Evolutionary conservation across 92 coral and sea anemone genomes (phyloP).

Genomic region (Montipora capitata): DNA sequence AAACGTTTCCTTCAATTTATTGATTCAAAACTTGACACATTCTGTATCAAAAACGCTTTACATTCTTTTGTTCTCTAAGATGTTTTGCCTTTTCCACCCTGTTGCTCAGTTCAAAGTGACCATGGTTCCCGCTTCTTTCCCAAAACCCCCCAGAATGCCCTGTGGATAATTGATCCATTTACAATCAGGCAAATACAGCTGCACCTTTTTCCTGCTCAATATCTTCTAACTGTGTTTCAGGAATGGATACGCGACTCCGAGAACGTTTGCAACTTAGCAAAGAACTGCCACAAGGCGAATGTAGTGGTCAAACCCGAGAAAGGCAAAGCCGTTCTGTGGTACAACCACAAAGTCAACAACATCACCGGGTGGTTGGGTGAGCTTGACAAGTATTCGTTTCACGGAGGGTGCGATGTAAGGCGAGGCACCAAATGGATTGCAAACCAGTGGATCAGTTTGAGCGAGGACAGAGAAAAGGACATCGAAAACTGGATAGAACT

Average conservation of each 20-base stretch:
- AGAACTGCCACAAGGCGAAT: constrained; percentile 91
- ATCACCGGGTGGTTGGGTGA: constrained; percentile 89
- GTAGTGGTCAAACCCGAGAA: constrained; percentile 90
- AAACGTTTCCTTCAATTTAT: too few species aligned
- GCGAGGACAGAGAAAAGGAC: constrained; percentile 84
- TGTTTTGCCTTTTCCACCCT: too few species aligned
- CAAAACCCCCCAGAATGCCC: too few species aligned
- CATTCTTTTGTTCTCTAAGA: too few species aligned
- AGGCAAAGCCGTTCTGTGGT: constrained; percentile 98
- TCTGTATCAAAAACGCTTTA: too few species aligned
- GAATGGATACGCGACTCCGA: constrained; percentile 87
- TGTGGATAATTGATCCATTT: too few species aligned
- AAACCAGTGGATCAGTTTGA: constrained; percentile 93
- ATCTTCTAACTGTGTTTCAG: constrained; percentile 22
- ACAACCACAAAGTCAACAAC: constrained; percentile 87
- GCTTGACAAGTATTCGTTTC: constrained; percentile 87
- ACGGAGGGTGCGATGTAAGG: constrained; percentile 94
- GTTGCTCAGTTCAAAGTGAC: too few species aligned
- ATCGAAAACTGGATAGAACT: constrained; percentile 91
- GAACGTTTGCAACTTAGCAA: constrained; percentile 93
- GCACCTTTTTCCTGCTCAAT: too few species aligned
- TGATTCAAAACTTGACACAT: too few species aligned
- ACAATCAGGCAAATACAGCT: too few species aligned
- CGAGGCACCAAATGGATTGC: constrained; percentile 97
- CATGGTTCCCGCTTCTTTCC: too few species aligned